Conservation (phyloP, 2,797 vertebrate genomes). For the Ispidina lecontei region DNA sequence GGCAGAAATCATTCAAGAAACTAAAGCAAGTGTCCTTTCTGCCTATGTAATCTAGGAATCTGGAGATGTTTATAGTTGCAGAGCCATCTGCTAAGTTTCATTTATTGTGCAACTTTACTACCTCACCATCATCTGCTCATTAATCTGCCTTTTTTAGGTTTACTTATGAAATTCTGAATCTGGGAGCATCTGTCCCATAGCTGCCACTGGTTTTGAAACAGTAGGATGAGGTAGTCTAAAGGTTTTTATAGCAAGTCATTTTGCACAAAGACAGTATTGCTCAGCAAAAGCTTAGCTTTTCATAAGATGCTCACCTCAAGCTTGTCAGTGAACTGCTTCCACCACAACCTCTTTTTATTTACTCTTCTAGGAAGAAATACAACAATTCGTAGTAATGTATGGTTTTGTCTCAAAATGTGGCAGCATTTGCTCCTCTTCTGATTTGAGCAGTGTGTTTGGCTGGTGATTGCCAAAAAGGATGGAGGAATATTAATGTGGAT, state of each 20-base stretch:
- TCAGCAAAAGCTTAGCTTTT: background rate
- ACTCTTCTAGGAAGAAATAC: background rate
- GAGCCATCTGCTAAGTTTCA: constrained; percentile 64
- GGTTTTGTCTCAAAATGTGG: background rate
- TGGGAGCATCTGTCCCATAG: constrained; percentile 50
- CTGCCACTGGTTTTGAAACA: background rate
- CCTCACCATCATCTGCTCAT: constrained; percentile 40
- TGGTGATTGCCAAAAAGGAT: background rate
- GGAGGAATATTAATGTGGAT: background rate
- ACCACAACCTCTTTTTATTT: background rate
- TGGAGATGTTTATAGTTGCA: constrained; percentile 52
- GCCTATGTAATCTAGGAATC: constrained; percentile 15
- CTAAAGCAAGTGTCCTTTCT: constrained; percentile 41
- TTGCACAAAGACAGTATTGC: rapidly evolving
- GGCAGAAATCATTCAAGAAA: constrained; percentile 52
- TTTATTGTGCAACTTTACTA: constrained; percentile 55
- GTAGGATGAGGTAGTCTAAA: background rate
- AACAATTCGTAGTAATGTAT: background rate
- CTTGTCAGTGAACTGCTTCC: background rate
- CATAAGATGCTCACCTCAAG: background rate
- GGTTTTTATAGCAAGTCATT: background rate
- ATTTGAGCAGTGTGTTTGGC: rapidly evolving
- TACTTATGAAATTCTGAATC: constrained; percentile 29
- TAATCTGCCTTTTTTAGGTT: constrained; percentile 58
- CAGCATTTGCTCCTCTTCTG: background rate